A percentile compares a stretch with the other conserved stretches of the same genome.
Conservation (phyloP, 1,140 invertebrate genomes). For the Drosophila ercepeae region DNA sequence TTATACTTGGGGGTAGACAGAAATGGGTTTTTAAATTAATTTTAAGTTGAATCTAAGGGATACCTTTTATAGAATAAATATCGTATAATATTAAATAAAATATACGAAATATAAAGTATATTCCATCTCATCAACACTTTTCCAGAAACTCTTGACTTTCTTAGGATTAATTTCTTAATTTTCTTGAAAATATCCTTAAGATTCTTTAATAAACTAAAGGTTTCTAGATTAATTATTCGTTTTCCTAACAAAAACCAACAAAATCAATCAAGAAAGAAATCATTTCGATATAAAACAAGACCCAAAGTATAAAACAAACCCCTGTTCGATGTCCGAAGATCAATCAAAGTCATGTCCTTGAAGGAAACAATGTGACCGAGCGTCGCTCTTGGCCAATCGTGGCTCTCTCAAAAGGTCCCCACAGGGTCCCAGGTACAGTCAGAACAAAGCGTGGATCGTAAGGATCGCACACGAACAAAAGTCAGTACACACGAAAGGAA, state of each 20-base stretch:
- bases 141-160: too few species aligned
- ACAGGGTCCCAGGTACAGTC: slow-evolving; percentile 58
- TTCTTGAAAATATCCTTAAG: too few species aligned
- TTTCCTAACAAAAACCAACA: too few species aligned
- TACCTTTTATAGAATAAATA: background rate
- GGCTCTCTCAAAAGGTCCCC: too few species aligned
- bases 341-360: background rate
- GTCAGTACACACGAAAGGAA: slow-evolving; percentile 10
- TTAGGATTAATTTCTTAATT: too few species aligned
- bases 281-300: background rate
- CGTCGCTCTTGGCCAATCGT: too few species aligned
- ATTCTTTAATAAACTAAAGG: too few species aligned
- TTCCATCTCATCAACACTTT: too few species aligned
- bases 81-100: too few species aligned
- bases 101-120: too few species aligned
- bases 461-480: slow-evolving; percentile 53
- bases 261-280: background rate
- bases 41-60: too few species aligned
- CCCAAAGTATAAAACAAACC: slow-evolving; percentile 5
- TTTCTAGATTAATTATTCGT: too few species aligned
- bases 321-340: background rate
- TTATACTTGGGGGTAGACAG: background rate
- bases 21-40: background rate
- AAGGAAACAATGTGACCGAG: slow-evolving; percentile 1
- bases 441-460: slow-evolving; percentile 14